These are phyloP conservation scores for Okamejei kenojei DNA, from an alignment of 2,797 vertebrate genomes.

Conservation along the genomic window DNA sequence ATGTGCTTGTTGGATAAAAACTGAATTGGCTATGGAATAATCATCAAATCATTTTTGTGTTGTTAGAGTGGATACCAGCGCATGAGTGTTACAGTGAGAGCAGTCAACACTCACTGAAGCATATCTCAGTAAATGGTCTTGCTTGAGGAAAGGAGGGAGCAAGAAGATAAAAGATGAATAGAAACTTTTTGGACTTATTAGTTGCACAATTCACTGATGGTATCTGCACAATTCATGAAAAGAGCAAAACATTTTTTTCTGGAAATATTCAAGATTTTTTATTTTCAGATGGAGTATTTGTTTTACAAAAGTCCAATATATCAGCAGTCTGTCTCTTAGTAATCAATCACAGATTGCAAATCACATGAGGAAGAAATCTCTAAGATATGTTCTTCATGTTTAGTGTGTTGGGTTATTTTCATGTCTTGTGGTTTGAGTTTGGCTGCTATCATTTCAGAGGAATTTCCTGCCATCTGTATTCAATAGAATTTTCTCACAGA, in stretches of 20 bases:
- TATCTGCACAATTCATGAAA: neutral
- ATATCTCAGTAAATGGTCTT: neutral
- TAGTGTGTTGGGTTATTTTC: slow-evolving; percentile 72
- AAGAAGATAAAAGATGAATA: neutral
- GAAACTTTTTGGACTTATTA: neutral
- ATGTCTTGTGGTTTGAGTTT: slow-evolving; percentile 87
- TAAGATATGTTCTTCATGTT: slow-evolving; percentile 66
- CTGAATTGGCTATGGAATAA: neutral
- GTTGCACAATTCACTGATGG: neutral
- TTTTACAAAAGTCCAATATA: slow-evolving; percentile 81
- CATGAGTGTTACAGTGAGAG: neutral
- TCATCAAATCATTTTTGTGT: neutral
- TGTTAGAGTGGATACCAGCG: neutral
- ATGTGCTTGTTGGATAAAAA: neutral
- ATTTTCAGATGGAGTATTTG: slow-evolving; percentile 80
- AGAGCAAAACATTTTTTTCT: neutral
- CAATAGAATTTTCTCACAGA: slow-evolving; percentile 90
- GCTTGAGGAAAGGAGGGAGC: neutral
- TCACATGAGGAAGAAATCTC: slow-evolving; percentile 66
- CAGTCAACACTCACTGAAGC: neutral
- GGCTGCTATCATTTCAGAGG: slow-evolving; percentile 92
- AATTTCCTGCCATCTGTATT: slow-evolving; percentile 97
- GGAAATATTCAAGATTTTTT: neutral
- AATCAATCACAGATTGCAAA: slow-evolving; percentile 71
- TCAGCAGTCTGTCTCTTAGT: slow-evolving; percentile 66